phyloP scores from a whole-genome alignment of 2,888 invertebrate species.

The Microctonus hyperodae region DNA sequence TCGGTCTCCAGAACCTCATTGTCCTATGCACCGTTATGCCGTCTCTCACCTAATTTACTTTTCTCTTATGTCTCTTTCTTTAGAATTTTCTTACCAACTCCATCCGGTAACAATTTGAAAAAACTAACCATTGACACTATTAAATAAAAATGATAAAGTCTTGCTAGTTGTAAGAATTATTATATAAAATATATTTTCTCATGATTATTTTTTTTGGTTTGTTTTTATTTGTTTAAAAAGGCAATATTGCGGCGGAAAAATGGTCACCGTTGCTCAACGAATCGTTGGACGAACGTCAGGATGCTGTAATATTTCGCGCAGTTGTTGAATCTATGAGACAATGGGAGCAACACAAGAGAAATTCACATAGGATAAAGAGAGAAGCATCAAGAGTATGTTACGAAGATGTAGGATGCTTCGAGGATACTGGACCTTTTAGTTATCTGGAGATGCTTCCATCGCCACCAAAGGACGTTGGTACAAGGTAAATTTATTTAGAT shows the following conservation, averaged over 20 bases:
- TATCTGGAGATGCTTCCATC: constrained; percentile 90
- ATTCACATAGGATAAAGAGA: constrained; percentile 70
- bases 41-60: constrained; percentile 44
- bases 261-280: constrained; percentile 71
- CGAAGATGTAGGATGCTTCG: constrained; percentile 89
- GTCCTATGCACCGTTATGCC: constrained; percentile 45
- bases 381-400: constrained; percentile 87
- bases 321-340: constrained; percentile 76
- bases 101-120: background rate
- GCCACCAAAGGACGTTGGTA: constrained; percentile 85
- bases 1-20: constrained; percentile 35
- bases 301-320: constrained; percentile 75
- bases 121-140: background rate
- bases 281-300: constrained; percentile 75
- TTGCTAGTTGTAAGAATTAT: background rate
- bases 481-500: constrained; percentile 68
- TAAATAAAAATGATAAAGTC: background rate
- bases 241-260: constrained; percentile 54
- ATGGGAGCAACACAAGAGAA: constrained; percentile 72
- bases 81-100: background rate
- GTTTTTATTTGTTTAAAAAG: constrained; percentile 36
- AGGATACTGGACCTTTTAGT: constrained; percentile 88
- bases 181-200: background rate
- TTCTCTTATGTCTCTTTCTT: constrained; percentile 27
- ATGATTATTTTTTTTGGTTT: background rate